Conservation (phyloP, 2,888 invertebrate species). For the Noctua fimbriata region DNA sequence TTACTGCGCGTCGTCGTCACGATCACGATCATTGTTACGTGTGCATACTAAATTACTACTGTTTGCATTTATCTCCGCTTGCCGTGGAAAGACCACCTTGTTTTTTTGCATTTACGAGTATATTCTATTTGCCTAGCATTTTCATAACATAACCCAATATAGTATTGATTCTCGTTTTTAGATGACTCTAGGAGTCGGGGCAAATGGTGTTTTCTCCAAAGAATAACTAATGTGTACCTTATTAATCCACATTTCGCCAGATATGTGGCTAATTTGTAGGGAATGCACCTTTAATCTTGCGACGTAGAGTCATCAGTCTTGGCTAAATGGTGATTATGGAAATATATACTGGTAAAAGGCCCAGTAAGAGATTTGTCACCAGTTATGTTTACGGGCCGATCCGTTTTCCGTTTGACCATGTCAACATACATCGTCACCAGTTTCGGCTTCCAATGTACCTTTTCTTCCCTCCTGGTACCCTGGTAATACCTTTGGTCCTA, state of each 20-base stretch:
- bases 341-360: neutral
- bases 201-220: neutral
- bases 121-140: neutral
- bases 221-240: neutral
- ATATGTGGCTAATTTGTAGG: neutral
- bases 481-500: neutral
- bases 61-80: slow-evolving; percentile 38
- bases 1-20: slow-evolving; percentile 54
- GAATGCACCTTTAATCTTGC: neutral
- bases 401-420: neutral
- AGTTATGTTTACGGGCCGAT: neutral
- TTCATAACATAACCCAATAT: neutral
- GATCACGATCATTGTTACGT: slow-evolving; percentile 60
- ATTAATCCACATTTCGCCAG: neutral
- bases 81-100: neutral
- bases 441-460: neutral
- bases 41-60: slow-evolving; percentile 53
- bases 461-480: neutral
- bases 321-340: neutral
- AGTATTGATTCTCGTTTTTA: neutral
- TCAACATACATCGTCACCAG: neutral
- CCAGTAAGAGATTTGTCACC: neutral
- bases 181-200: neutral
- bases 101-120: neutral
- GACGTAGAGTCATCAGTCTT: no score